phyloP scores from a whole-genome alignment of 2,888 invertebrate genomes.

The Pegoplata infirma region DNA sequence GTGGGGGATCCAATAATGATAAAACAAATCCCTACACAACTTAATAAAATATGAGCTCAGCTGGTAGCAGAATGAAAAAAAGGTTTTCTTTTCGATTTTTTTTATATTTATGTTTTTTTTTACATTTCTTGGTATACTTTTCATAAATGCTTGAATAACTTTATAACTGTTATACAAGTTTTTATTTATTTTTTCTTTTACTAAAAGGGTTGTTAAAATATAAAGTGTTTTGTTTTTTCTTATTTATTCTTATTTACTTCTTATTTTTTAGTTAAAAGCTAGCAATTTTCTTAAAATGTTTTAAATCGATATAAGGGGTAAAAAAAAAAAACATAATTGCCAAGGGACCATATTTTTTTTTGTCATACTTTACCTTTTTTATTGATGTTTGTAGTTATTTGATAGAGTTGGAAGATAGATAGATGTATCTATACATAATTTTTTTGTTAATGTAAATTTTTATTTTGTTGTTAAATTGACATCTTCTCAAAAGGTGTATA shows the following conservation, averaged over 20 bases:
- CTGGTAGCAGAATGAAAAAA: slow-evolving; percentile 35
- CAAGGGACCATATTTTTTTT: slow-evolving; percentile 38
- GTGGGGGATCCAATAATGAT: slow-evolving; percentile 34
- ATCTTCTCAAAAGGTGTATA: not conserved
- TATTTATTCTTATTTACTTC: not conserved
- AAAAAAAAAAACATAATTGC: slow-evolving; percentile 34
- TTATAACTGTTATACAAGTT: slow-evolving; percentile 34
- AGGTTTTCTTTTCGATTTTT: slow-evolving; percentile 1
- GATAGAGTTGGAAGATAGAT: not conserved
- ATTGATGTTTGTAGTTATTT: not conserved
- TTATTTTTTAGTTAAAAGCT: slow-evolving; percentile 20
- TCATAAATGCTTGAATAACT: slow-evolving; percentile 44
- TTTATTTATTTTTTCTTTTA: slow-evolving; percentile 15
- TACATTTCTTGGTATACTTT: not conserved
- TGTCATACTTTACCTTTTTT: not conserved
- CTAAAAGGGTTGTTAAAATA: slow-evolving; percentile 1
- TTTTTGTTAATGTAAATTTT: slow-evolving; percentile 50
- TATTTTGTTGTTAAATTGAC: slow-evolving; percentile 27
- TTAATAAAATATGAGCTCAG: slow-evolving; percentile 61
- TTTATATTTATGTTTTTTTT: slow-evolving; percentile 13
- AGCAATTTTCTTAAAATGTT: slow-evolving; percentile 44
- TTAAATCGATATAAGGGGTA: slow-evolving; percentile 1
- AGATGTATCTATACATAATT: too few relatives aligned
- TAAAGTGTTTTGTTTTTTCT: not conserved
- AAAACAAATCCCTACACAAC: slow-evolving; percentile 58